Evolutionary conservation across 2,797 vertebrate genomes (phyloP), one percentile per base, ranked within the genome.

Genomic region (Naso thynnoides): DNA sequence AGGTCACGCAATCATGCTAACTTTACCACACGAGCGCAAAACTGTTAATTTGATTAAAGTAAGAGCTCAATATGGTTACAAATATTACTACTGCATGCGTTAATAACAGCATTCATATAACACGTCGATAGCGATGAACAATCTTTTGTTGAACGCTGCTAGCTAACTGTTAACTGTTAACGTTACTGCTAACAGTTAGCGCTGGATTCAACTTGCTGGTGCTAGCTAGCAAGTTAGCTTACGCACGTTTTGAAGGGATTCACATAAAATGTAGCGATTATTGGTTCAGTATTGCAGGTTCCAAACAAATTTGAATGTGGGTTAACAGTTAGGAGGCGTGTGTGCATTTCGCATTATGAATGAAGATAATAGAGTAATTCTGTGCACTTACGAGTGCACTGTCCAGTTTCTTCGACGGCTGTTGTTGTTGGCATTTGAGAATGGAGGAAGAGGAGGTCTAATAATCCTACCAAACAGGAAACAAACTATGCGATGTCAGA

Each of bases 371-470:
- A 76, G 82, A n/a, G 59, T 21, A 64, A 79, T 90, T 89, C 0
- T 88, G 86, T 92, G 81, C 91, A 94, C 93, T 95, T 94, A 94
- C 92, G 88, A 88, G 88, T 91, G 91, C 90, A 92, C 88, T 90
- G 73, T 91, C 67, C 87, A 85, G 91, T 89, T 91, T 89, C 91
- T 91, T 89, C 90, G 92, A 88, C 89, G 93, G 92, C 94, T 94
- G 93, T 94, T 94, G 93, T 93, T 95, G 92, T 94, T 95, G 94
- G 94, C 93, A 93, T 94, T 88, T 84, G 90, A 93, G 93, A 89
- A 91, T 85, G 91, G 93, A 95, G 93, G 95, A 95, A 95, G 95
- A 95, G 95, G 95, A 95, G 95, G 94, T 95, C 94, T 95, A 89
- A 93, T 36, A 92, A 86, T 93, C 91, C 81, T 75, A 89, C 90